These are phyloP conservation scores for Carlito syrichta DNA, from an alignment of 2,113 vertebrate species.

Conservation along the genomic window DNA sequence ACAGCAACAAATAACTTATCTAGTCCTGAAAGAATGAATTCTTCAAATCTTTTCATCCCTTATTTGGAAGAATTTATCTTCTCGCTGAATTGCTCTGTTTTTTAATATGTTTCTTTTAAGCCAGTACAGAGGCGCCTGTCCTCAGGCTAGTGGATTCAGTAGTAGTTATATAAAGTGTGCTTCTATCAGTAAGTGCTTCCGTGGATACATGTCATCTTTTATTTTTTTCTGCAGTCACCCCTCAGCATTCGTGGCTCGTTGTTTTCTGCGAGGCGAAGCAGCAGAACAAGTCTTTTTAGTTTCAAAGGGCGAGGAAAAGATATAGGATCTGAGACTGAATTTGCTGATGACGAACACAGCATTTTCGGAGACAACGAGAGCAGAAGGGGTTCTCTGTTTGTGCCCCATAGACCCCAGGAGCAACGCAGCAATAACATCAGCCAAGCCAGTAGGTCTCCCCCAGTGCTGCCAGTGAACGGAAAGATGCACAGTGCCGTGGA, in stretches of 20 bases:
- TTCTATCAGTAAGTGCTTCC: not conserved
- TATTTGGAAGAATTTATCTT: not conserved
- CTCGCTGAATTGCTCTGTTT: not conserved
- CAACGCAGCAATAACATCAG: constrained; percentile 89
- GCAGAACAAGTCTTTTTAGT: constrained; percentile 93
- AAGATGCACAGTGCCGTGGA: constrained; percentile 94
- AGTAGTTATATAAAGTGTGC: not conserved
- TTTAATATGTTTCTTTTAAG: not conserved
- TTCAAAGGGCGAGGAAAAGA: constrained; percentile 85
- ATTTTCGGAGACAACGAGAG: constrained; percentile 89
- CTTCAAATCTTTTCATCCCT: not conserved
- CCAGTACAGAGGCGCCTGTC: too few species aligned
- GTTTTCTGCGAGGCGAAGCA: constrained; percentile 90
- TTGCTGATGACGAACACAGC: constrained; percentile 96
- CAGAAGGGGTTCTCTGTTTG: constrained; percentile 89
- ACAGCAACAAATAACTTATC: not conserved
- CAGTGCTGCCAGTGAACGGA: constrained; percentile 80
- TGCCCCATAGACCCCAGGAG: constrained; percentile 82
- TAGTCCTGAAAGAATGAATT: not conserved
- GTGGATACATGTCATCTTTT: not conserved
- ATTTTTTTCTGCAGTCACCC: constrained; percentile 89
- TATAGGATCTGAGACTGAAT: constrained; percentile 91
- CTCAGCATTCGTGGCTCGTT: constrained; percentile 91
- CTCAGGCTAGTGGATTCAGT: not conserved
- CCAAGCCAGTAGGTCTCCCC: constrained; percentile 86